Evolutionary conservation across 2,113 vertebrate species (phyloP).

Genomic region (Potamarius usumacintae): DNA sequence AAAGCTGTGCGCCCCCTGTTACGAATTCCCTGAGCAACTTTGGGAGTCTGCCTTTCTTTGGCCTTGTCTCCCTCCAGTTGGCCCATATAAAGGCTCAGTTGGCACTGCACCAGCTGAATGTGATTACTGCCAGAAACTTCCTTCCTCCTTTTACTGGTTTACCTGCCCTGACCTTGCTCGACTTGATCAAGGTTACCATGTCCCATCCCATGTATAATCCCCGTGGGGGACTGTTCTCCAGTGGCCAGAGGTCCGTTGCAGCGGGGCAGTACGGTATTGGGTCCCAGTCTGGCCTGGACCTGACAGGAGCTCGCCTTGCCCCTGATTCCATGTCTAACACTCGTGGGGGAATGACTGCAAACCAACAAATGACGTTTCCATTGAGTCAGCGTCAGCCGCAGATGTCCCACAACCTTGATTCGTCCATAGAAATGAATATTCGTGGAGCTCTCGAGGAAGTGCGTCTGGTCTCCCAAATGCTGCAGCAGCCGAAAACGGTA

Average conservation of each 20-base stretch:
- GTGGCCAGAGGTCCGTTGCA: constrained; percentile 71
- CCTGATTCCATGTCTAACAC: constrained; percentile 53
- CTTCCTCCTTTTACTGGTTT: constrained; percentile 58
- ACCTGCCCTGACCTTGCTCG: constrained; percentile 76
- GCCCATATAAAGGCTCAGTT: constrained; percentile 86
- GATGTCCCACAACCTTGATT: constrained; percentile 53
- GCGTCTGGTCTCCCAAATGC: constrained; percentile 72
- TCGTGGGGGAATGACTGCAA: constrained; percentile 45
- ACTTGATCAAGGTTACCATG: constrained; percentile 84
- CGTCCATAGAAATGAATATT: constrained; percentile 66
- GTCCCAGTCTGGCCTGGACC: constrained; percentile 71
- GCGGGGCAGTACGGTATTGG: constrained; percentile 67
- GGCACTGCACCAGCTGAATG: constrained; percentile 80
- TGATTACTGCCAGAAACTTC: constrained; percentile 65
- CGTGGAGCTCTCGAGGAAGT: constrained; percentile 72
- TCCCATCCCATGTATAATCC: constrained; percentile 82
- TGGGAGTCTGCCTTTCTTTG: constrained; percentile 78
- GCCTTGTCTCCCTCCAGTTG: constrained; percentile 85
- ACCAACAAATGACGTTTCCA: constrained; percentile 66
- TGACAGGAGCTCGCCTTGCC: constrained; percentile 62
- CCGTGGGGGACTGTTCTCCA: constrained; percentile 77
- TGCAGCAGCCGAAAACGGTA: constrained; percentile 60
- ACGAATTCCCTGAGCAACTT: constrained; percentile 82
- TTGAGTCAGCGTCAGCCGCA: constrained; percentile 62
- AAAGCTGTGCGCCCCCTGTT: constrained; percentile 83